Evolutionary conservation across 2,888 invertebrate species (phyloP), one percentile per base, ranked within the genome.

Genomic region (Iselma pallidipennis): DNA sequence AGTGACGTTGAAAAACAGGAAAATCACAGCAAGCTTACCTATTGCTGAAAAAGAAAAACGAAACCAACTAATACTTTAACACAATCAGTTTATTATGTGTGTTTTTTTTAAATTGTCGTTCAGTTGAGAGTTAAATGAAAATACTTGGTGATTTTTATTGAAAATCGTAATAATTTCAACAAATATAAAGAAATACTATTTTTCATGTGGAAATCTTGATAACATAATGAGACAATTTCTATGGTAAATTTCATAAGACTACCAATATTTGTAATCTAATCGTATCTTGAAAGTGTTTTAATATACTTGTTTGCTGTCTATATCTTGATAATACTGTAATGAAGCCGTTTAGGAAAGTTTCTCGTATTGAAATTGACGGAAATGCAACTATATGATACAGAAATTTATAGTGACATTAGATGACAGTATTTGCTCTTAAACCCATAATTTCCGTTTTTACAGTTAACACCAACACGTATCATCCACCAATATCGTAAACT

Each of bases 1-100:
- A 49, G 54, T 59, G 45, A 45, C 16, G 45, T 59, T 55, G 23
- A 50, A 26, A 37, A 16, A 26, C 51, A 19, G 31, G 48, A 48
- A 37, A 26, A 52, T 48, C 52, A 25, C 52, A 29, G 28, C 29
- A 45, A 42, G 7, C 12, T 23, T 29, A 2, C 21, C 52, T 31
- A 49, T 49, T 49, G 7, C 25, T 16, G 4, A n/a, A n/a, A n/a
- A 33, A 5, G 14, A 33, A 33, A 49, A 12, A n/a, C 3, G 16
- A 25, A n/a, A 49, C 21, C 23, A 23, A 10, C 3, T 3, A 0
- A 25, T 2, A 10, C 1, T 2, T 37, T 6, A 4, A 37, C n/a
- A 37, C 42, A 14, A 14, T 37, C 42, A 12, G 33, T 31, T 37
- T 37, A 4, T 16, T 31, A 31, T 31, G 12, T 9, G 33, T 10